Evolutionary conservation across 2,797 vertebrate species (phyloP), one percentile per base, ranked within the genome.

Genomic region (Euthynnus affinis): DNA sequence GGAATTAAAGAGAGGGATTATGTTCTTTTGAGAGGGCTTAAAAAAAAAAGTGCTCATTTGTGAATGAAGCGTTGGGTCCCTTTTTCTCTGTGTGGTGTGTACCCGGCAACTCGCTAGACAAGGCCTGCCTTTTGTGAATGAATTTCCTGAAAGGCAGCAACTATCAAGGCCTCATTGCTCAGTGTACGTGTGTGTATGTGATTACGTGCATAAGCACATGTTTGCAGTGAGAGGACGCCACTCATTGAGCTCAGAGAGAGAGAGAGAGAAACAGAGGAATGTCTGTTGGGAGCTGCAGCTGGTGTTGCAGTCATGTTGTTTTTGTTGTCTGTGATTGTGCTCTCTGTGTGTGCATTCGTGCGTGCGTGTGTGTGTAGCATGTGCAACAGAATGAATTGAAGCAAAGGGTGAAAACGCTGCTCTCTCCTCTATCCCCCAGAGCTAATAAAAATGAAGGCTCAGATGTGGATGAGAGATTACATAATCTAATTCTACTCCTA

Each of bases 1-100:
- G 53, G 74, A 89, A 84, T 86, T 87, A 89, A 90, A 88, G 59
- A 88, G 72, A 78, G 25, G 76, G 82, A 91, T 92, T 88, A 87
- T 86, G 85, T 85, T 91, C 58, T 85, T 90, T 85, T 34, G n/a
- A 86, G 67, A 32, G 71, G 7, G 37, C 82, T 82, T 84, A 22
- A 62, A 74, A 49, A 74, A 70, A 23, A 29, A 46, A 62, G 56
- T 42, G 32, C 46, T 88, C 49, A 77, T 88, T 90, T 85, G 85
- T 92, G 88, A 92, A 90, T 88, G 80, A 87, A 89, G 74, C 57
- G 4, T 52, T 18, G 22, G 71, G 58, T 82, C 66, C 25, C 60
- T 65, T 32, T 80, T 84, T 68, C 64, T 80, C 40, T 62, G 2
- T 25, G 71, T 15, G 59, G 52, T 34, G 9, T 56, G 65, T 67